These are phyloP conservation scores for Trichomycterus rosablanca DNA, from an alignment of 2,113 vertebrate species.

Conservation along the genomic window DNA sequence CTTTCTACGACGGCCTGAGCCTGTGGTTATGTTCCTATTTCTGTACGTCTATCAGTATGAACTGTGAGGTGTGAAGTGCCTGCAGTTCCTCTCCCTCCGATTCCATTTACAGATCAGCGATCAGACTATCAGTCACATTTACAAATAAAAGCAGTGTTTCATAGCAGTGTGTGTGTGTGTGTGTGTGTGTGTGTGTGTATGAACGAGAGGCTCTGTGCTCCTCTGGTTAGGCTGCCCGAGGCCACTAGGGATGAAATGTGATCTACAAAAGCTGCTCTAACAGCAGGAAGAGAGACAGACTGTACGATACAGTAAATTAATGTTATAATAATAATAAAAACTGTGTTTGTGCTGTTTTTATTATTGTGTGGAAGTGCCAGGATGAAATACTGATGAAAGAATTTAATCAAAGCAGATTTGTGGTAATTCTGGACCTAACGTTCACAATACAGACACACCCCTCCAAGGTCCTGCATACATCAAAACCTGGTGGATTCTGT, in stretches of 20 bases:
- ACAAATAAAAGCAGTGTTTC: constrained; percentile 16
- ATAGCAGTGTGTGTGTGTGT: not conserved
- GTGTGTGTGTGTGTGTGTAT: constrained; percentile 1
- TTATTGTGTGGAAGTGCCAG: too few relatives aligned
- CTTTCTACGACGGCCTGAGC: too few relatives aligned
- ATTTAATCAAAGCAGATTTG: too few relatives aligned
- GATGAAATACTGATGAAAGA: too few relatives aligned
- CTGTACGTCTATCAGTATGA: not conserved
- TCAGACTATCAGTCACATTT: not conserved
- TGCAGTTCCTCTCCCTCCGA: constrained; percentile 21
- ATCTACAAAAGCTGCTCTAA: not conserved
- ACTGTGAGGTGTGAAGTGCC: not conserved
- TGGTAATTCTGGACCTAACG: too few relatives aligned
- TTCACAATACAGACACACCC: too few relatives aligned
- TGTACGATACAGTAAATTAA: not conserved
- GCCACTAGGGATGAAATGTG: not conserved
- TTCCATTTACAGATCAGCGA: constrained; percentile 9
- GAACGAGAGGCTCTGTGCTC: not conserved
- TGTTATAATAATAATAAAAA: too few relatives aligned
- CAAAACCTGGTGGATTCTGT: too few relatives aligned
- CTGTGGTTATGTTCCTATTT: not conserved
- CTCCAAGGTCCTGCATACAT: too few relatives aligned
- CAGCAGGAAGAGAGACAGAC: not conserved
- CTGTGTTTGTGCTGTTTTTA: too few relatives aligned
- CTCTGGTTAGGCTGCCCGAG: too few relatives aligned